Evolutionary conservation across 2,888 invertebrate species (phyloP), one percentile per base, ranked within the genome.

Genomic region (Drosophila meridionalis): DNA sequence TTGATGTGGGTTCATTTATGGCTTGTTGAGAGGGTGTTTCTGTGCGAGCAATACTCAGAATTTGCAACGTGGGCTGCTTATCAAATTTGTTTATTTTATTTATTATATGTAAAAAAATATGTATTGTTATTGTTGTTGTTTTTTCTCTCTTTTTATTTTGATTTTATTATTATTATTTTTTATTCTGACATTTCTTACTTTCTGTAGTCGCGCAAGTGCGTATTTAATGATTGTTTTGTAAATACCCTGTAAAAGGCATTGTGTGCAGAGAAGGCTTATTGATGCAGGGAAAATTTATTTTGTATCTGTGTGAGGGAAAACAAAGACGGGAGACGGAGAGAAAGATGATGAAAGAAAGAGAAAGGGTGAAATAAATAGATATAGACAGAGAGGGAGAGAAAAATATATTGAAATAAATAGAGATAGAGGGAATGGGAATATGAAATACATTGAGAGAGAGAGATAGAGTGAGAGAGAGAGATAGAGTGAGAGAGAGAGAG

Each of bases 51-150:
- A 65, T 75, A 75, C 50, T 69, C 76, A 75, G 61, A 75, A 53
- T 65, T 62, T 20, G 65, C 53, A 69, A 75, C 75, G 76, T 73
- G 73, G 73, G 56, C 4, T 59, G 61, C 66, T 72, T 83, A 79
- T 83, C 72, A 80, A 69, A 64, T 76, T 63, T 68, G 65, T 43
- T 32, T 50, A 42, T 63, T 64, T n/a, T 61, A 14, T 36, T 36
- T 38, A 36, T 56, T 26, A 50, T 50, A 50, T 50, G 3, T 32
- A 50, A 50, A 50, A 20, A 43, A 20, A 20, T 20, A 20, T 45
- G 12, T 26, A 26, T 14, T 9, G 3, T 45, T 42, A n/a, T 7
- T 47, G 11, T 28, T 26, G 45, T 26, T 45, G 8, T 8, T 28
- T 32, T 11, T 30, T 8, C 4, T n/a, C 9, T n/a, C 4, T 34